Base-by-base conservation (phyloP, 2,797 vertebrate species). In the Platyrinchus mystaceus region DNA sequence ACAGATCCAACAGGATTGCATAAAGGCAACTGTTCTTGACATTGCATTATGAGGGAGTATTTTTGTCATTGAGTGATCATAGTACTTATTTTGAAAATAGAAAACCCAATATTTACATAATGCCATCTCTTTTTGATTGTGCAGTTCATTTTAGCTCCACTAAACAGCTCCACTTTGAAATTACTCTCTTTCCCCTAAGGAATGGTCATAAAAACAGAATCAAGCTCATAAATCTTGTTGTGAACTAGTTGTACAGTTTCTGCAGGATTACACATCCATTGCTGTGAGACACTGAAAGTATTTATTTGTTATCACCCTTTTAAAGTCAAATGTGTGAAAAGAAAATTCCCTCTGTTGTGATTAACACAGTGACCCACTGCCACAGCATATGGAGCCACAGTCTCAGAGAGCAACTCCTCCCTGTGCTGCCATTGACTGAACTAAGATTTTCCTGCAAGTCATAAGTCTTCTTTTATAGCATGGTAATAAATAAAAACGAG, bases 161-260 rank as follows among this genome's bases (percentile, higher is more conserved):
- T 93, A 93, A 94, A 93, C 87, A 93, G 41, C 80, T 55, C 56
- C 34, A 44, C 77, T 92, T 95, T 47, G 87, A 83, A 95, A 97
- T 95, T 73, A 87, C 37, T 91, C 63, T 68, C 81, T 88, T 93
- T 43, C 85, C 89, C 84, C 56, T 90, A 76, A 96, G 66, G 20
- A 95, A 87, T 74, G 92, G 68, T 82, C 81, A 41, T 89, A 94
- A 93, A 97, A 95, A 7, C 66, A 92, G 90, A 96, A 93, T 70
- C 89, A 86, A 92, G 58, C 93, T 95, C 55, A 95, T 97, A 95
- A 95, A 96, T 97, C 94, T 91, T 87, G 46, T 84, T 84, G 37
- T 49, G 87, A 97, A 88, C 76, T 62, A 87, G 59, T 74, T 76
- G 39, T 73, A 67, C 56, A 47, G 52, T 80, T 89, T 96, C 90